Base-by-base conservation (phyloP, 23 tunicate genomes). In the Aplidium turbinatum region DNA sequence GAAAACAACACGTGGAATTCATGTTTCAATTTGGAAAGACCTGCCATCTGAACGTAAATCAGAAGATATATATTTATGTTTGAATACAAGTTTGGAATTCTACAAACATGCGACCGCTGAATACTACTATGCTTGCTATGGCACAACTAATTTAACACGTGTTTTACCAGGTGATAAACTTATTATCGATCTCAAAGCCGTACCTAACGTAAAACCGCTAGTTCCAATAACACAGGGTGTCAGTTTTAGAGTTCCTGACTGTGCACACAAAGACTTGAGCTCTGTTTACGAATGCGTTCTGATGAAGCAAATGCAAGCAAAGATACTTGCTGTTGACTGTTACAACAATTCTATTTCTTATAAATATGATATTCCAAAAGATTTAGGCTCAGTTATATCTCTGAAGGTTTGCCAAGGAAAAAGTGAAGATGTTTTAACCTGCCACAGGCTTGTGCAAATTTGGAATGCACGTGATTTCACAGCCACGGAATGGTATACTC, bases 391-490 rank as follows among this genome's bases (percentile, higher is more conserved):
- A 3, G 4, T 27, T 16, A 9, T 58, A 3, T 24, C 2, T 46
- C 5, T 70, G 4, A 3, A 31, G 58, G 39, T 70, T 70, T 70
- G 76, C 38, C 58, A 47, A 47, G 76, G 36, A 28, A 58, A 47
- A 13, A 18, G 26, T 4, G 4, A 22, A 46, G 19, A 46, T 25
- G 29, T 47, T 19, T 46, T 46, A 9, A 5, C 7, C 3, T 70
- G 76, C 26, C 21, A 4, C 9, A 36, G 50, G 5, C 48, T 11
- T 3, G 72, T 65, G 19, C 7, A 4, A 3, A 4, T 5, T 21
- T 70, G 76, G 76, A 24, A 47, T 21, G 29, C 6, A 4, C 18
- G 4, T 2, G 2, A 3, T 4, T 24, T 46, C 9, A 48, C 47
- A 11, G 48, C 22, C 50, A 65, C 25, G 25, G n/a, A 6, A 6